These are phyloP conservation scores for Isichthys henryi DNA, from an alignment of 2,113 vertebrate genomes.

Conservation along the genomic window DNA sequence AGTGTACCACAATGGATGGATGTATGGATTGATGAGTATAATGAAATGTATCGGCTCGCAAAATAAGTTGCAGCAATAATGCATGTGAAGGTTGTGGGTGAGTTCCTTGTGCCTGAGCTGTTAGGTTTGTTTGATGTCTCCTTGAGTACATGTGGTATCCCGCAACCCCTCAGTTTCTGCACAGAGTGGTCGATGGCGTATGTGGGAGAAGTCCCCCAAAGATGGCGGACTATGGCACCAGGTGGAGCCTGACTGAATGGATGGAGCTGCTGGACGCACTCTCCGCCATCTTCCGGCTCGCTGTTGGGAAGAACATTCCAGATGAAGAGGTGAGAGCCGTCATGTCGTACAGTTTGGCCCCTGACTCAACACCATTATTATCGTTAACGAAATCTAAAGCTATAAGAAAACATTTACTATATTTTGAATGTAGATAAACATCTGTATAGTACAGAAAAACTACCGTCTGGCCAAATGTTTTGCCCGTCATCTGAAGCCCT, in stretches of 20 bases:
- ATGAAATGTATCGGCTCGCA: neutral
- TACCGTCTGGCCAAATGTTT: too few species aligned
- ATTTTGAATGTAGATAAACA: neutral
- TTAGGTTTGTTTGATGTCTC: neutral
- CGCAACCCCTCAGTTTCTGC: conserved; percentile 66
- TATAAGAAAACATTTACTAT: neutral
- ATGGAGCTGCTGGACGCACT: conserved; percentile 61
- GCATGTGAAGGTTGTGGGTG: neutral
- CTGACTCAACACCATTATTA: neutral
- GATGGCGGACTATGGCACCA: conserved; percentile 60
- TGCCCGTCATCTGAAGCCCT: too few species aligned
- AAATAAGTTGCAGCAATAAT: neutral
- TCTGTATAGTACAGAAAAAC: too few species aligned
- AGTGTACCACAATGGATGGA: neutral
- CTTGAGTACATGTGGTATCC: neutral
- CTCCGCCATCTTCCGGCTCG: conserved; percentile 52
- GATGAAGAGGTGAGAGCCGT: conserved; percentile 69
- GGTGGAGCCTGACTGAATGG: conserved; percentile 78
- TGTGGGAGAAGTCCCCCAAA: conserved; percentile 70
- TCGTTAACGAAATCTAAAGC: neutral
- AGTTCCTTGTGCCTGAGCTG: neutral
- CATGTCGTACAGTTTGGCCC: neutral
- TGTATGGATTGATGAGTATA: neutral
- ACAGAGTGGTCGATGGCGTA: conserved; percentile 77
- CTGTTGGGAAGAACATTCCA: conserved; percentile 61